Conservation (phyloP, 2,797 vertebrate species). For the Enteromius fasciolatus region DNA sequence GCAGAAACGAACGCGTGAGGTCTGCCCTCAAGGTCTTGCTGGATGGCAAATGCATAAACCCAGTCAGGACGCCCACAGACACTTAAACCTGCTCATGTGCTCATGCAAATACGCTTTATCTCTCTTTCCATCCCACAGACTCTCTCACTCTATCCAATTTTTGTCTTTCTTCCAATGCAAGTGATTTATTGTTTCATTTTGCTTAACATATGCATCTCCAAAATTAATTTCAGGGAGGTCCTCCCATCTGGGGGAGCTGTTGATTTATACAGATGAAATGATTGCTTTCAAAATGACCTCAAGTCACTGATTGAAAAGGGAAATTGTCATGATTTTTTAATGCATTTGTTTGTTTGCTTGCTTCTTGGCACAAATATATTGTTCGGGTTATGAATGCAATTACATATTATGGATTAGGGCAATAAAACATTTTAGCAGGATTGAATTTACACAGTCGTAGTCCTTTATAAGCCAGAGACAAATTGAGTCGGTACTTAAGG, state of each 20-base stretch:
- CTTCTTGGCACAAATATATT: constrained; percentile 43
- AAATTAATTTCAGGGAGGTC: constrained; percentile 47
- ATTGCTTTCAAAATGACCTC: constrained; percentile 40
- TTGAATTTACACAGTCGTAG: constrained; percentile 31
- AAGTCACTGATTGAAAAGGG: constrained; percentile 46
- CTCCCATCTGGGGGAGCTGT: constrained; percentile 26
- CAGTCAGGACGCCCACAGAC: constrained; percentile 5
- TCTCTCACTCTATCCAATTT: neutral
- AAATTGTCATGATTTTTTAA: constrained; percentile 45
- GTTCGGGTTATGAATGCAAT: constrained; percentile 32
- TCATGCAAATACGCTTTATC: constrained; percentile 17
- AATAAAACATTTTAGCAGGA: constrained; percentile 38
- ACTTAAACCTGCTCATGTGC: constrained; percentile 25
- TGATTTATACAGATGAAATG: constrained; percentile 52
- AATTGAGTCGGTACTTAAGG: constrained; percentile 32
- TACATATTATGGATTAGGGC: constrained; percentile 46
- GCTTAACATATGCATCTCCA: constrained; percentile 47
- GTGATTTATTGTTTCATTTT: constrained; percentile 54
- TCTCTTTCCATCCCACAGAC: constrained; percentile 1
- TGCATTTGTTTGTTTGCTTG: constrained; percentile 45
- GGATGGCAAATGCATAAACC: constrained; percentile 43
- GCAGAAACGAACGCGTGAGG: constrained; percentile 13
- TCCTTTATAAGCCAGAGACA: constrained; percentile 47
- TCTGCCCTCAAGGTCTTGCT: constrained; percentile 41
- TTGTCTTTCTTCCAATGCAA: neutral